Base-by-base conservation (phyloP, 2,113 vertebrate species). In the Eleginops maclovinus region DNA sequence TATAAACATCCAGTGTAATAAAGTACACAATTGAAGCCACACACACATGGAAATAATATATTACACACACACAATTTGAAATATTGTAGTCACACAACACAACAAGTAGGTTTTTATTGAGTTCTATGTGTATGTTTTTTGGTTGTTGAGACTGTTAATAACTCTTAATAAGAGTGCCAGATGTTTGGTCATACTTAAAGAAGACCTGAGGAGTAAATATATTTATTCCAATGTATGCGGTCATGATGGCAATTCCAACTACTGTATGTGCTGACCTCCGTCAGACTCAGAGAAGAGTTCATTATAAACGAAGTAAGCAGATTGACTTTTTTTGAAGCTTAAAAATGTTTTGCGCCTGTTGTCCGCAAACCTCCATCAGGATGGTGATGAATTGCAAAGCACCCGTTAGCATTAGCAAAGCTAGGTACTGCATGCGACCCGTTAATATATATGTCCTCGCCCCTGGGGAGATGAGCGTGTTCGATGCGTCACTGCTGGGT, bases 1-100 rank as follows among this genome's bases (percentile, higher is more conserved):
- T 36, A 66, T 66, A 14, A 50, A 65, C 65, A 73, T 50, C 67
- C 21, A 65, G n/a, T n/a, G n/a, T n/a, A n/a, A n/a, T n/a, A n/a
- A n/a, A n/a, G n/a, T n/a, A n/a, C n/a, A n/a, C n/a, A n/a, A n/a
- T n/a, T n/a, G n/a, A n/a, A n/a, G n/a, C n/a, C n/a, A n/a, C n/a
- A n/a, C n/a, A n/a, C n/a, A n/a, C n/a, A n/a, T n/a, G n/a, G n/a
- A n/a, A n/a, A n/a, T n/a, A n/a, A n/a, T n/a, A n/a, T n/a, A n/a
- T n/a, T n/a, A n/a, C n/a, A n/a, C n/a, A n/a, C n/a, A n/a, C n/a
- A n/a, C n/a, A n/a, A n/a, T n/a, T n/a, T 73, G 14, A 14, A 44
- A 13, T 16, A 3, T n/a, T 36, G 5, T 8, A 19, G 56, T 10
- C 31, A 19, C 55, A 59, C 56, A 59, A 40, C 16, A 51, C n/a